Evolutionary conservation across 2,888 invertebrate species (phyloP).

Genomic region (Temnothorax ravouxi): DNA sequence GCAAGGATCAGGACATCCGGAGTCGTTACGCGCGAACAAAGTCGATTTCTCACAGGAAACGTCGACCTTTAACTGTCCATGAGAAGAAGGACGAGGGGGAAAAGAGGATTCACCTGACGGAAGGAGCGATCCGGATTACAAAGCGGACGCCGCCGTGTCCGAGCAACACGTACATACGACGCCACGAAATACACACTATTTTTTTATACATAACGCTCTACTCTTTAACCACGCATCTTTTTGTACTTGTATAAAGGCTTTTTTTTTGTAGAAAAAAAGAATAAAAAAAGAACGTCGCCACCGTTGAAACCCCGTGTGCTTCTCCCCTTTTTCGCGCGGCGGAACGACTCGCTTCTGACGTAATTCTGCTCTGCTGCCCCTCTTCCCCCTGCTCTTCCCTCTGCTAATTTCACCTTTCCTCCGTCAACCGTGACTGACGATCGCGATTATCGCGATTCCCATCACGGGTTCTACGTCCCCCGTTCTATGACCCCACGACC

Average conservation of each 20-base stretch:
- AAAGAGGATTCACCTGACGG: not conserved
- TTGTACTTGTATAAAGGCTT: conserved; percentile 87
- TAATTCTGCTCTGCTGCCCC: not conserved
- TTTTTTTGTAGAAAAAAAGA: conserved; percentile 85
- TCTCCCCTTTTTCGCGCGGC: not conserved
- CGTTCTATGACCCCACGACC: conserved; percentile 36
- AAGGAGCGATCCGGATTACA: conserved; percentile 39
- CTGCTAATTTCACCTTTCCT: conserved; percentile 62
- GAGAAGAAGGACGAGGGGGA: not conserved
- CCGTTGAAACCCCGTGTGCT: conserved; percentile 78
- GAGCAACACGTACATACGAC: conserved; percentile 72
- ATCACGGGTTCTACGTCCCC: not conserved
- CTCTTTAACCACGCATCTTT: conserved; percentile 83
- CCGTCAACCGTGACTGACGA: conserved; percentile 44
- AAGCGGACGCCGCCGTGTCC: conserved; percentile 61
- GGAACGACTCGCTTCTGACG: conserved; percentile 16
- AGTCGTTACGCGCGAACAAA: not conserved
- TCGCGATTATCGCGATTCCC: conserved; percentile 29
- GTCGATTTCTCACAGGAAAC: conserved; percentile 2
- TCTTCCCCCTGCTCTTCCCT: conserved; percentile 48
- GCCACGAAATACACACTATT: conserved; percentile 79
- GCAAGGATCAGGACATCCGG: not conserved
- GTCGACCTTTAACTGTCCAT: not conserved
- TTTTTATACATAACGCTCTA: conserved; percentile 80
- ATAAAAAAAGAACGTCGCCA: conserved; percentile 85